These are phyloP conservation scores for Zaprionus davidi DNA, from an alignment of 1,140 invertebrate species.

Conservation along the genomic window DNA sequence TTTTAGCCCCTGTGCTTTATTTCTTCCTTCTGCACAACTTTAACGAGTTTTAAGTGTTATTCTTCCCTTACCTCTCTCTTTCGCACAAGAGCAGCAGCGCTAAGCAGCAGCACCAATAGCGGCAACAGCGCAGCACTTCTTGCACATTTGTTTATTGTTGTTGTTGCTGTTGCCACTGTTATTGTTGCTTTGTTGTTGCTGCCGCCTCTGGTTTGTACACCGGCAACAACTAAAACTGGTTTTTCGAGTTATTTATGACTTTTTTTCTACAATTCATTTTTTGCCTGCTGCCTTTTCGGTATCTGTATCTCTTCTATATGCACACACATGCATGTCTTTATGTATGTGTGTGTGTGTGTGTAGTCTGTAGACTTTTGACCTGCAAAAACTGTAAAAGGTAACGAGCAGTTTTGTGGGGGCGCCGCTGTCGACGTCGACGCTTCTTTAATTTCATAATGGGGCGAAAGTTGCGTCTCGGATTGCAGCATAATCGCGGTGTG, in stretches of 20 bases:
- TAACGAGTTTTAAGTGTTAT: conserved; percentile 78
- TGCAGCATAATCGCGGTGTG: conserved; percentile 55
- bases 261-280: conserved; percentile 77
- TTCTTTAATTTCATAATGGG: conserved; percentile 76
- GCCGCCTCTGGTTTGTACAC: conserved; percentile 67
- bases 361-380: conserved; percentile 69
- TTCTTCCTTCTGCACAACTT: conserved; percentile 72
- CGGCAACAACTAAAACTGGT: conserved; percentile 76
- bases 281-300: conserved; percentile 61
- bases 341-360: conserved; percentile 1
- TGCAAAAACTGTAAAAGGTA: conserved; percentile 55
- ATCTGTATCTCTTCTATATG: conserved; percentile 52
- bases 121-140: conserved; percentile 49
- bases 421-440: conserved; percentile 17
- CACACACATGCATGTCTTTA: background rate
- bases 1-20: conserved; percentile 58
- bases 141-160: conserved; percentile 74
- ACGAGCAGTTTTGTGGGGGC: conserved; percentile 40
- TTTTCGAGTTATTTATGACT: conserved; percentile 82
- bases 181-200: conserved; percentile 32
- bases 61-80: conserved; percentile 64
- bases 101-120: conserved; percentile 17
- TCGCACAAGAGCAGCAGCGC: conserved; percentile 14
- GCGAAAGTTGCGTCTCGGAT: conserved; percentile 66
- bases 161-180: conserved; percentile 42